These are phyloP conservation scores for Xanthorhoe spadicearia DNA, from an alignment of 2,888 invertebrate species.

Conservation along the genomic window DNA sequence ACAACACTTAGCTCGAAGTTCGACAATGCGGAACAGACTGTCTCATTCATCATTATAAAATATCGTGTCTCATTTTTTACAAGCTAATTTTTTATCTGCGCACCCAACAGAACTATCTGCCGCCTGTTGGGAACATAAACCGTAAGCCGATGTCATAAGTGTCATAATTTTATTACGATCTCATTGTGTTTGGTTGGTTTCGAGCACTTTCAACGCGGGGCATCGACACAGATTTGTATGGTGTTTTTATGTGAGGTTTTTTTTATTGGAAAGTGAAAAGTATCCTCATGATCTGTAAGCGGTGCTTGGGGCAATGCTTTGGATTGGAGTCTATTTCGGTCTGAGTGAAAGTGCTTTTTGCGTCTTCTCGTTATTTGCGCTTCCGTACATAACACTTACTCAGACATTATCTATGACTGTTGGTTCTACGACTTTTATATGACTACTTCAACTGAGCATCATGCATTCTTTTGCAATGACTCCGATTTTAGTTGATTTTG, in stretches of 20 bases:
- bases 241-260: constrained; percentile 54
- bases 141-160: constrained; percentile 47
- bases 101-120: constrained; percentile 37
- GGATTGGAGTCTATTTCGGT: constrained; percentile 40
- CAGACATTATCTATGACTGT: constrained; percentile 14
- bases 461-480: neutral
- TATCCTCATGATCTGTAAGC: constrained; percentile 37
- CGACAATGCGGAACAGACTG: constrained; percentile 49
- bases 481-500: neutral
- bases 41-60: constrained; percentile 63
- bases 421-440: constrained; percentile 23
- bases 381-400: constrained; percentile 26
- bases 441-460: neutral
- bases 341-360: constrained; percentile 50
- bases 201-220: constrained; percentile 63
- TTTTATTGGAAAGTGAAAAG: constrained; percentile 67
- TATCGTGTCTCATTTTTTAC: constrained; percentile 59
- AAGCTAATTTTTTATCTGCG: constrained; percentile 49
- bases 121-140: constrained; percentile 14
- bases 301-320: constrained; percentile 23
- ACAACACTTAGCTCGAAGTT: constrained; percentile 42
- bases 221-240: constrained; percentile 62
- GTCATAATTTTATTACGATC: constrained; percentile 48
- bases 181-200: constrained; percentile 42
- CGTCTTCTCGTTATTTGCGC: constrained; percentile 39